Evolutionary conservation across 1,140 invertebrate species (phyloP).

Genomic region (Temnothorax nylanderi): DNA sequence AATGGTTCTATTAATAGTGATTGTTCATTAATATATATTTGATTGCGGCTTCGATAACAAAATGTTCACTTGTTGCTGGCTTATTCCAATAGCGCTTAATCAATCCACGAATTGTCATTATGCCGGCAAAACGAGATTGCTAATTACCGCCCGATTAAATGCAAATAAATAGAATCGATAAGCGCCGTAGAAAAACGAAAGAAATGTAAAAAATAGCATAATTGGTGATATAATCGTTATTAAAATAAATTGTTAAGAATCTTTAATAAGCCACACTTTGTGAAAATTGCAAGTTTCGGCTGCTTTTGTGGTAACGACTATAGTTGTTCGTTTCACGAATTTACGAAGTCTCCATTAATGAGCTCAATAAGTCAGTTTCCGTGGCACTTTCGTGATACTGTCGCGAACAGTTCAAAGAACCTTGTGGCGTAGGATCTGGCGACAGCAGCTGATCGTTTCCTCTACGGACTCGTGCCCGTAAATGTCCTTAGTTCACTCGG

Average conservation of each 20-base stretch:
- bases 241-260: neutral
- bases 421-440: neutral
- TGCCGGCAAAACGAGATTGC: neutral
- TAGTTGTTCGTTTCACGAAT: constrained; percentile 18
- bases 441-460: neutral
- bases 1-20: neutral
- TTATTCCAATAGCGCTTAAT: neutral
- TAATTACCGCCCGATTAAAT: neutral
- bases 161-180: neutral
- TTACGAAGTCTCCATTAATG: constrained; percentile 7
- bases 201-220: neutral
- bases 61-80: constrained; percentile 51
- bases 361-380: neutral
- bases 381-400: neutral
- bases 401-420: constrained; percentile 15
- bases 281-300: neutral
- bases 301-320: neutral
- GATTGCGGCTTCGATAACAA: constrained; percentile 4
- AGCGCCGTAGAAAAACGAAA: neutral
- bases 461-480: constrained; percentile 18
- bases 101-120: neutral
- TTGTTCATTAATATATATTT: constrained; percentile 48
- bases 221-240: neutral
- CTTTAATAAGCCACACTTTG: neutral
- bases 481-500: constrained; percentile 44